phyloP scores from a whole-genome alignment of 2,113 vertebrate species.

The Oreochromis aureus region DNA sequence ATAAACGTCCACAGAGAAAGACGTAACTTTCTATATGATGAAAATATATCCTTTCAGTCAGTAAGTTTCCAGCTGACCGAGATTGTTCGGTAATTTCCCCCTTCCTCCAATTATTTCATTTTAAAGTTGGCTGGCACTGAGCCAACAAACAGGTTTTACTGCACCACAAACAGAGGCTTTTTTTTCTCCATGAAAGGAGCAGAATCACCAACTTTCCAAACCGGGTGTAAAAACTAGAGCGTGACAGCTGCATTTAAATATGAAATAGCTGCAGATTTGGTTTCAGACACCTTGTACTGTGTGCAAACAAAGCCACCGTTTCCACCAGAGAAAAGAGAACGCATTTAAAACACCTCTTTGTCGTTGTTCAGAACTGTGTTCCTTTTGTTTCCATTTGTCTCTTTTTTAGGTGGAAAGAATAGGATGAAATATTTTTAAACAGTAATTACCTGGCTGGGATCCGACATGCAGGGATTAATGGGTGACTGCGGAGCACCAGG shows the following conservation, averaged over 20 bases:
- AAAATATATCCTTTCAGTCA: neutral
- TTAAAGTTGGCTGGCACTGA: neutral
- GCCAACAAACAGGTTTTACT: slow-evolving; percentile 32
- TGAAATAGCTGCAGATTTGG: slow-evolving; percentile 70
- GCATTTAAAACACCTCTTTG: slow-evolving; percentile 73
- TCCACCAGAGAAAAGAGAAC: slow-evolving; percentile 61
- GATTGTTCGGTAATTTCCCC: neutral
- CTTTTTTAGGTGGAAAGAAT: slow-evolving; percentile 81
- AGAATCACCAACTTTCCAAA: slow-evolving; percentile 54
- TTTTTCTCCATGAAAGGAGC: slow-evolving; percentile 32
- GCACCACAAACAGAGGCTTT: slow-evolving; percentile 12
- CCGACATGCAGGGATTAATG: slow-evolving; percentile 97
- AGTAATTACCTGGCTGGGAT: slow-evolving; percentile 99
- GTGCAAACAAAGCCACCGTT: slow-evolving; percentile 68
- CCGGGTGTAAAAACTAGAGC: slow-evolving; percentile 63
- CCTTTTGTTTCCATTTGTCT: slow-evolving; percentile 74
- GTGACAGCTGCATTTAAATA: slow-evolving; percentile 77
- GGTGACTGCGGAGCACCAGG: slow-evolving; percentile 89
- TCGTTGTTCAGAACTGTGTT: slow-evolving; percentile 70
- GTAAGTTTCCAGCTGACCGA: neutral
- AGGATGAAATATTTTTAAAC: slow-evolving; percentile 99
- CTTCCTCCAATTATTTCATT: neutral
- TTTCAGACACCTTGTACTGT: slow-evolving; percentile 72
- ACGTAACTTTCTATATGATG: neutral
- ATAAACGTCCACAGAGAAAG: neutral